These are phyloP conservation scores for Steinernema scapterisci DNA, from an alignment of 2,888 invertebrate species.

Conservation along the genomic window DNA sequence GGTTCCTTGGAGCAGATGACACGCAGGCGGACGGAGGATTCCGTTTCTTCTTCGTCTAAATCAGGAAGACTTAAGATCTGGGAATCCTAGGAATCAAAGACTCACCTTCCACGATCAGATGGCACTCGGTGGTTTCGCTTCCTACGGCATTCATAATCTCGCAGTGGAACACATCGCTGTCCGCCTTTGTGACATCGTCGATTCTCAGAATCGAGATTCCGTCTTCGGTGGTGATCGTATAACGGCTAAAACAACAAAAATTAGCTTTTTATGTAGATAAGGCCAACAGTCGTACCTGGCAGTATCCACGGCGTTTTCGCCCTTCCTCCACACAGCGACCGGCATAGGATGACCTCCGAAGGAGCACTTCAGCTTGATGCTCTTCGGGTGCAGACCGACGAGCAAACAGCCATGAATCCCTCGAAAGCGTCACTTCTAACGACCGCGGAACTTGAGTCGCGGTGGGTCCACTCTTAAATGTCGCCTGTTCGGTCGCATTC, in stretches of 20 bases:
- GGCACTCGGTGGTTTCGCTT: constrained; percentile 75
- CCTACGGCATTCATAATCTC: constrained; percentile 83
- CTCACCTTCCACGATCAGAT: constrained; percentile 49
- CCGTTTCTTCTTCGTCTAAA: constrained; percentile 50
- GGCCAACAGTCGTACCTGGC: not conserved
- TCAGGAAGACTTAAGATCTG: constrained; percentile 1
- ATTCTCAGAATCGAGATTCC: constrained; percentile 58
- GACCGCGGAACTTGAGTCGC: no score
- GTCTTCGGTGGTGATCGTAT: constrained; percentile 59
- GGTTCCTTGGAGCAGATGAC: constrained; percentile 54
- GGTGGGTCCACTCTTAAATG: not conserved
- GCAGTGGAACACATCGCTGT: constrained; percentile 83
- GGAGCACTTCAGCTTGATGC: constrained; percentile 36
- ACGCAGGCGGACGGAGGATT: constrained; percentile 48
- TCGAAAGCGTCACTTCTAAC: no score
- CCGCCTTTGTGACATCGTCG: constrained; percentile 72
- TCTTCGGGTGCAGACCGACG: no score
- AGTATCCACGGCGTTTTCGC: constrained; percentile 15
- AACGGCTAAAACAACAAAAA: constrained; percentile 46
- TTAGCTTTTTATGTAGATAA: not conserved
- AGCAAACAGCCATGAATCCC: no score
- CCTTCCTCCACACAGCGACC: constrained; percentile 34
- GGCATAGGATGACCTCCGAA: constrained; percentile 34
- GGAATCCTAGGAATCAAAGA: not conserved
- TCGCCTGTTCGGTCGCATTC: no score